Percentiles rank a stretch among this genome's conserved stretches.
phyloP scores from a whole-genome alignment of 1,140 invertebrate species.

The Papilio polytes region DNA sequence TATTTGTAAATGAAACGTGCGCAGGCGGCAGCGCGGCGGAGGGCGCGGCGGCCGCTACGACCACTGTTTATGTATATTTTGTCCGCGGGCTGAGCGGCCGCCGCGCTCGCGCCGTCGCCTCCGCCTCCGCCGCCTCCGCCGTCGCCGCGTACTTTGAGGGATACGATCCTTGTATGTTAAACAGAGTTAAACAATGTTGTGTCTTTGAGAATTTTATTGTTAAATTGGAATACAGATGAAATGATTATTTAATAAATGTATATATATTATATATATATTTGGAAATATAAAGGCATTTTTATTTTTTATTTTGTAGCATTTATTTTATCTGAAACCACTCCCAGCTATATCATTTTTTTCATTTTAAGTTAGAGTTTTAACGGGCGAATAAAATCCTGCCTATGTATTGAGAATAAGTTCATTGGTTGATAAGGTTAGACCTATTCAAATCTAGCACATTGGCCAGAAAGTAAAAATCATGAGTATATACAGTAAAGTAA shows the following conservation, averaged over 20 bases:
- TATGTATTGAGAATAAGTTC: too few species aligned
- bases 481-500: too few species aligned
- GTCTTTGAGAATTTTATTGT: conserved; percentile 83
- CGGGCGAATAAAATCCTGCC: too few species aligned
- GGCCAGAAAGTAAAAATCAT: too few species aligned
- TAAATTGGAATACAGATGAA: conserved; percentile 82
- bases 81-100: background rate
- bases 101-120: background rate
- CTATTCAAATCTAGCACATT: too few species aligned
- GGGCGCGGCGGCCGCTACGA: background rate
- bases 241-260: conserved; percentile 83
- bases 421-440: too few species aligned
- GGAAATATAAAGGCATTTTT: conserved; percentile 70
- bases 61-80: background rate
- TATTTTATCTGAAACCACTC: background rate
- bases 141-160: conserved; percentile 42
- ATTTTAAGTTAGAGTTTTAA: too few species aligned
- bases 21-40: background rate
- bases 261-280: conserved; percentile 82
- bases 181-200: conserved; percentile 80
- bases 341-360: background rate
- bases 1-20: background rate
- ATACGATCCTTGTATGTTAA: conserved; percentile 73
- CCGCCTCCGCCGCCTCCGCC: background rate
- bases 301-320: conserved; percentile 46